Evolutionary conservation across 2,888 invertebrate species (phyloP).

Genomic region (Iphiclides podalirius): DNA sequence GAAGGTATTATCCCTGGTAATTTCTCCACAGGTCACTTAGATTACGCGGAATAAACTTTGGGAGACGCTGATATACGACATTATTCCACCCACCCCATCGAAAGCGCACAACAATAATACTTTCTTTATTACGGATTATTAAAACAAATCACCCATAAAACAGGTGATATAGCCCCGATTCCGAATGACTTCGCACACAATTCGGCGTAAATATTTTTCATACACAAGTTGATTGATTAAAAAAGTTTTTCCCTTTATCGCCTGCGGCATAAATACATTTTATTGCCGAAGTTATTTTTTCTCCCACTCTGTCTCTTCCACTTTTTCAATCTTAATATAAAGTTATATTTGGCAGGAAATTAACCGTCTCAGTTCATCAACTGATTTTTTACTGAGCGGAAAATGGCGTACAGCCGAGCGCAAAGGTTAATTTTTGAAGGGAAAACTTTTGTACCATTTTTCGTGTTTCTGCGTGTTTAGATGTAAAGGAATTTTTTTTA

Average conservation of each 20-base stretch:
- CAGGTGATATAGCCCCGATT: constrained; percentile 9
- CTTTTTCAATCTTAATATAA: constrained; percentile 23
- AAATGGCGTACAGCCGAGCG: constrained; percentile 21
- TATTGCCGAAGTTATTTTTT: constrained; percentile 30
- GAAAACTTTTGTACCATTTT: no score
- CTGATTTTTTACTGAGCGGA: constrained; percentile 23
- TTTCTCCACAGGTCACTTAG: no score
- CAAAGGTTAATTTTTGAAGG: constrained; percentile 23
- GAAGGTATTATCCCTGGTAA: no score
- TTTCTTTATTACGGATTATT: no score
- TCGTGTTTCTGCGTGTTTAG: no score
- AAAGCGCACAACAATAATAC: no score
- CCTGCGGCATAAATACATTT: constrained; percentile 27
- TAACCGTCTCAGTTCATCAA: constrained; percentile 23
- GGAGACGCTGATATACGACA: no score
- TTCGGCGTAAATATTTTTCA: constrained; percentile 26
- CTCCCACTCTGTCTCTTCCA: not conserved
- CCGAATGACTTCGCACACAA: constrained; percentile 26
- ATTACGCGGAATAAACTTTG: no score
- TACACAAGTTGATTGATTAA: constrained; percentile 35
- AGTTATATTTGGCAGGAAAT: constrained; percentile 27
- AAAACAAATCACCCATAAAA: constrained; percentile 21
- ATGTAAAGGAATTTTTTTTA: constrained; percentile 27
- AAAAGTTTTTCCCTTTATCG: constrained; percentile 36
- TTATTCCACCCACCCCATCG: no score